phyloP scores from a whole-genome alignment of 2,888 invertebrate species.

The Drosophila phalerata region DNA sequence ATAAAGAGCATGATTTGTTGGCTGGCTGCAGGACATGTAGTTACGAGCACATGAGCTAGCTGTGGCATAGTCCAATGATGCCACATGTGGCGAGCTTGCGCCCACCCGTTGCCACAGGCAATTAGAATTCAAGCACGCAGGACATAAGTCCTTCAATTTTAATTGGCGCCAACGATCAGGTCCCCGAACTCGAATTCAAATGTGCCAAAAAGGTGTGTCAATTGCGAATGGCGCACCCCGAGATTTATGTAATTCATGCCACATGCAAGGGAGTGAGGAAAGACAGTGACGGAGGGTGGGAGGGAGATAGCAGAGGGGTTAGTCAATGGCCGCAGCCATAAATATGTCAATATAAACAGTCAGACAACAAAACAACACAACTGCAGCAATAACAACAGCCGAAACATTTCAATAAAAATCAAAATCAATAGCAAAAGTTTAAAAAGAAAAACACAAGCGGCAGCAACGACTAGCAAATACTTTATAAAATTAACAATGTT shows the following conservation, averaged over 20 bases:
- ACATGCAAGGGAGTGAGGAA: conserved; percentile 48
- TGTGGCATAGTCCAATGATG: conserved; percentile 12
- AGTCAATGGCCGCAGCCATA: conserved; percentile 63
- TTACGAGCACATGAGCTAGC: conserved; percentile 5
- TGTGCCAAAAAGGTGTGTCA: conserved; percentile 71
- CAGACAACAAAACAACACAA: conserved; percentile 50
- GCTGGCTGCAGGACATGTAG: conserved; percentile 27
- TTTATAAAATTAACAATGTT: not conserved
- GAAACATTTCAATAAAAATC: conserved; percentile 81
- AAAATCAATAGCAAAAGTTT: conserved; percentile 67
- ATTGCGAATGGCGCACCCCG: conserved; percentile 64
- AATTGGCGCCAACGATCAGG: conserved; percentile 32
- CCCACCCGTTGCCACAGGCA: conserved; percentile 49
- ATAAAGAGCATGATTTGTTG: conserved; percentile 46
- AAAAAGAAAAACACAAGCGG: not conserved
- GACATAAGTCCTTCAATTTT: conserved; percentile 46
- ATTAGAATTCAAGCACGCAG: conserved; percentile 47
- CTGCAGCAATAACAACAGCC: conserved; percentile 53
- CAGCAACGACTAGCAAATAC: conserved; percentile 15
- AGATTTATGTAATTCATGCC: conserved; percentile 73
- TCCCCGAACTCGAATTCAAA: conserved; percentile 47
- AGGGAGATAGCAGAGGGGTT: conserved; percentile 16
- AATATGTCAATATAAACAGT: conserved; percentile 77
- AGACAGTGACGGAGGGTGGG: not conserved
- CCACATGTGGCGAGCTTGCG: conserved; percentile 42